Conservation (phyloP, 2,113 vertebrate genomes). For the Panthera uncia region DNA sequence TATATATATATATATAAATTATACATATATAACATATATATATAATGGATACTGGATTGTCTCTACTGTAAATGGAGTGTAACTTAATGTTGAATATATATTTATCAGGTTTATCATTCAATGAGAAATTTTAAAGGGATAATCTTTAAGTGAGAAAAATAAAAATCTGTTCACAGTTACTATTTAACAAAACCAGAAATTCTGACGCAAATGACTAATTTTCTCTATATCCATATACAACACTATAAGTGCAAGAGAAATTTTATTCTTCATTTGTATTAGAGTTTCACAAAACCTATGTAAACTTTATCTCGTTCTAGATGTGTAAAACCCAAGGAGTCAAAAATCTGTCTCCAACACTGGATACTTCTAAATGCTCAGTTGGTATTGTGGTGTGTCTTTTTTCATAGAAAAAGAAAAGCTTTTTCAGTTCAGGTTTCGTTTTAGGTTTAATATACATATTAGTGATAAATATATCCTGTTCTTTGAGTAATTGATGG, state of each 20-base stretch:
- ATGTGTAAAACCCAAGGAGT: neutral
- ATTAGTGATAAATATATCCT: neutral
- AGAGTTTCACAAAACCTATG: neutral
- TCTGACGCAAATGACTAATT: neutral
- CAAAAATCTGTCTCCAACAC: neutral
- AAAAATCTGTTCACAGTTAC: slow-evolving; percentile 15
- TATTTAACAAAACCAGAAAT: slow-evolving; percentile 48
- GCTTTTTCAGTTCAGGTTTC: neutral
- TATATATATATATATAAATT: neutral
- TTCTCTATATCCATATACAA: neutral
- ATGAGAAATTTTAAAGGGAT: slow-evolving; percentile 42
- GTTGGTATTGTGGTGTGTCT: neutral
- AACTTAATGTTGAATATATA: neutral
- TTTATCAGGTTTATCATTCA: slow-evolving; percentile 24
- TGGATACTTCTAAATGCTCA: neutral
- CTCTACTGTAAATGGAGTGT: neutral
- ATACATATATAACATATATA: neutral
- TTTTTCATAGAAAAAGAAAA: slow-evolving; percentile 28
- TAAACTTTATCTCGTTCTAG: neutral
- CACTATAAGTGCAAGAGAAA: neutral
- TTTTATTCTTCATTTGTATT: neutral
- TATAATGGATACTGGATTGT: neutral
- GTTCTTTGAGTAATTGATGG: neutral
- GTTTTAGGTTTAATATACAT: neutral
- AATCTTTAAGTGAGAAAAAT: neutral